phyloP scores from a whole-genome alignment of 2,888 invertebrate species.

The Yponomeuta malinellus region DNA sequence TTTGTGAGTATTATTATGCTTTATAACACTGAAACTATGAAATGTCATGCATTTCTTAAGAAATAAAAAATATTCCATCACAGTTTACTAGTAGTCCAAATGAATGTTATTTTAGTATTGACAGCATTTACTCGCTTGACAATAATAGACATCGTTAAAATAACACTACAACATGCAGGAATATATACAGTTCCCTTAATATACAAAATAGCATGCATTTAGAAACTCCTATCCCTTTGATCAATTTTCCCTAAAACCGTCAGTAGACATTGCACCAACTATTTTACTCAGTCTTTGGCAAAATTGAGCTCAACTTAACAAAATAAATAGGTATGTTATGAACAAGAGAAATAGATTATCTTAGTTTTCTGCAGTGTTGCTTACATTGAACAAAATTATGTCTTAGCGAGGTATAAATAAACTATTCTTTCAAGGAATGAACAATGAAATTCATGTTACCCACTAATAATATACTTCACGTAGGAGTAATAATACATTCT shows the following conservation, averaged over 20 bases:
- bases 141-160: neutral
- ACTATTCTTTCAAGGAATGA: neutral
- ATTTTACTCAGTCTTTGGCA: constrained; percentile 58
- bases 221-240: neutral
- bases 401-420: neutral
- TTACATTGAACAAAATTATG: neutral
- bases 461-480: neutral
- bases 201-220: neutral
- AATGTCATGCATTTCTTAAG: no score
- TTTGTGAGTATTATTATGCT: no score
- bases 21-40: no score
- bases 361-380: neutral
- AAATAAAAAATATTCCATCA: no score
- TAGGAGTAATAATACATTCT: neutral
- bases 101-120: neutral
- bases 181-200: constrained; percentile 4
- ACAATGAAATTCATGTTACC: neutral
- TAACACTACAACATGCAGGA: neutral
- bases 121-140: neutral
- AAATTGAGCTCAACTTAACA: constrained; percentile 46
- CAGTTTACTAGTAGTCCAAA: neutral
- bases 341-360: neutral
- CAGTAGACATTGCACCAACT: neutral
- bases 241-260: constrained; percentile 2
- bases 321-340: neutral